Base-by-base conservation (phyloP, 1,140 invertebrate species). In the Dryas iulia region DNA sequence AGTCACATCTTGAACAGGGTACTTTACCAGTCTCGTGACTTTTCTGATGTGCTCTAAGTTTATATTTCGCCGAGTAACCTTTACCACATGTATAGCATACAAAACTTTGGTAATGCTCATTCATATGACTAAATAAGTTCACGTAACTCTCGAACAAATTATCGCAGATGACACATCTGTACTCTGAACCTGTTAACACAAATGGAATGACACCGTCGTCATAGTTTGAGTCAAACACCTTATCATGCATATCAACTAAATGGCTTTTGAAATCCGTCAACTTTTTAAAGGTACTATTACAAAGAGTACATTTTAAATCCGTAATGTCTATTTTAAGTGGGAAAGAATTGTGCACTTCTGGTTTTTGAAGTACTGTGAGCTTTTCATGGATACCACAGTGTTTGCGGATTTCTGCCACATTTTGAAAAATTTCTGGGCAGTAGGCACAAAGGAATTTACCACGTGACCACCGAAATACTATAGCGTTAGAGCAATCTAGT, bases 1-100 rank as follows among this genome's bases (percentile, higher is more conserved):
- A 96, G 11, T 93, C 92, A 79, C 97, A 97, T 33, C 95, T 93
- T 53, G 95, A 94, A 81, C 97, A 97, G 57, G 94, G 93, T 76
- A 96, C 96, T 18, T 79, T 30, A 4, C 84, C 86, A 2, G 61
- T 60, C 12, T 83, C 82, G 39, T 95, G 94, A 33, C 92, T 89
- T 62, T 92, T 92, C n/a, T 87, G 70, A 60, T 94, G 93, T 3
- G 89, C 80, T 12, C 90, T 84, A 14, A 94, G 81, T 59, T 92
- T 91, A n/a, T 92, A 90, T 65, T 91, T 90, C 5, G 86, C 84
- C 0, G 92, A 94, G 83, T 92, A 95, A 73, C 81, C 90, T 59
- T 94, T 94, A 0, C 94, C 93, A 81, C 96, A 97, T 23, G 93
- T 91, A 0, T 93, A 91, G 74, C 93, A 93, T 66, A 95, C 93